Conservation (phyloP, 1,140 invertebrate species). For the Lycorma delicatula region DNA sequence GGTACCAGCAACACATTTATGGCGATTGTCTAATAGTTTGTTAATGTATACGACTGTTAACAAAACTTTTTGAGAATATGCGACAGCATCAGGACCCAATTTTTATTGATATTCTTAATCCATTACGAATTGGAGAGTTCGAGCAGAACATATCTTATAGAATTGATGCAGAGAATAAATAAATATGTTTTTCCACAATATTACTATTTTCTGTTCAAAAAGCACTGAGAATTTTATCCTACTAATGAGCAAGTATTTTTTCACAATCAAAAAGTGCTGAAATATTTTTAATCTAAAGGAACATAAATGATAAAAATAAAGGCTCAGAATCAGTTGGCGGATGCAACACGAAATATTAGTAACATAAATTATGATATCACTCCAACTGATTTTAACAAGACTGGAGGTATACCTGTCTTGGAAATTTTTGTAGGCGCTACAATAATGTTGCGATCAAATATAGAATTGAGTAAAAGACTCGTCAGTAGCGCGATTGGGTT, state of each 20-base stretch:
- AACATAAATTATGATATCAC: background rate
- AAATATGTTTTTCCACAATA: background rate
- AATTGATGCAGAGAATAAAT: too few relatives aligned
- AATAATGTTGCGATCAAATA: background rate
- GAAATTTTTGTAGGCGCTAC: slow-evolving; percentile 11
- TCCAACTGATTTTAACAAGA: slow-evolving; percentile 2
- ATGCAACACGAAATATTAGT: background rate
- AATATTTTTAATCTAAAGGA: slow-evolving; percentile 9
- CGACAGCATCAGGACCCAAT: background rate
- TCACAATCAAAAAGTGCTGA: background rate
- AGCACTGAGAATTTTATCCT: background rate
- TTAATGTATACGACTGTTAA: too few relatives aligned
- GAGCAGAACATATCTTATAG: background rate
- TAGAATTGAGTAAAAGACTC: background rate
- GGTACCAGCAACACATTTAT: slow-evolving; percentile 33
- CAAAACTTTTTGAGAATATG: background rate
- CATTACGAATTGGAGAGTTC: background rate
- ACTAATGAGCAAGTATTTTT: background rate
- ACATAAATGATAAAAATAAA: slow-evolving; percentile 18
- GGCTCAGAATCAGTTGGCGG: slow-evolving; percentile 25
- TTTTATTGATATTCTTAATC: background rate
- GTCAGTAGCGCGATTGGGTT: background rate
- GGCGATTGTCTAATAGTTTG: background rate
- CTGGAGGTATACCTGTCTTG: background rate
- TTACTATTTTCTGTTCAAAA: background rate